phyloP scores from a whole-genome alignment of 2,797 vertebrate species.

The Orientallactaga sibirica region DNA sequence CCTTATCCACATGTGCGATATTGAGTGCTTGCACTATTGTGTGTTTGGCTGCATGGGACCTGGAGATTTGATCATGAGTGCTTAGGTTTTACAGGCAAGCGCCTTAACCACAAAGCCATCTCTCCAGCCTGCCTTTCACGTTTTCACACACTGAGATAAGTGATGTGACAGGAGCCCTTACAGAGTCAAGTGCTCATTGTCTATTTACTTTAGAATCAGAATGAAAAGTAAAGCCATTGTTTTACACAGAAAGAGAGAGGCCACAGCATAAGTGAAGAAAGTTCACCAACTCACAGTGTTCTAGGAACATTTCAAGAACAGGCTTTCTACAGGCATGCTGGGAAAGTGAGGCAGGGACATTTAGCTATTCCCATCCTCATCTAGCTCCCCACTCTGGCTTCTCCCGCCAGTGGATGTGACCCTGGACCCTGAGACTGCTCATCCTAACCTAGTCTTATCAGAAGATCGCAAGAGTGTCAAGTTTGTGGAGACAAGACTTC shows the following conservation, averaged over 20 bases:
- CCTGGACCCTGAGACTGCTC: constrained; percentile 85
- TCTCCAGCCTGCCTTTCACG: not conserved
- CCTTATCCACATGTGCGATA: too few species aligned
- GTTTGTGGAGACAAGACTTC: constrained; percentile 82
- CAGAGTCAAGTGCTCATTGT: not conserved
- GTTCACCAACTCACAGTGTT: not conserved
- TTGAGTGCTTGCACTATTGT: too few species aligned
- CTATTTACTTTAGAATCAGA: constrained; percentile 36
- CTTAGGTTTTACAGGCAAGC: too few species aligned
- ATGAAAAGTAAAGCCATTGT: constrained; percentile 1
- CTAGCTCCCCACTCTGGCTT: constrained; percentile 83
- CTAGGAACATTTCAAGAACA: constrained; percentile 1
- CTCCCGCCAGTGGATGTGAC: constrained; percentile 85
- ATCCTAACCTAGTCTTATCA: constrained; percentile 85
- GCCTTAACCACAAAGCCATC: too few species aligned
- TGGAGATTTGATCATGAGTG: too few species aligned
- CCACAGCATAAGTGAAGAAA: not conserved
- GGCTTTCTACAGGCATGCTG: constrained; percentile 64
- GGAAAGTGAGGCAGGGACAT: constrained; percentile 68
- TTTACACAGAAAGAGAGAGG: not conserved
- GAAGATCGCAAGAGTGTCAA: constrained; percentile 86
- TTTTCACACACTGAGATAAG: not conserved
- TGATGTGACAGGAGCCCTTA: not conserved
- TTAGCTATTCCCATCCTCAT: constrained; percentile 82
- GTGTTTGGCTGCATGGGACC: too few species aligned